A percentile compares a stretch with the other conserved stretches of the same genome.
Evolutionary conservation across 1,140 invertebrate genomes (phyloP).

Genomic region (Pseudomyrmex gracilis): DNA sequence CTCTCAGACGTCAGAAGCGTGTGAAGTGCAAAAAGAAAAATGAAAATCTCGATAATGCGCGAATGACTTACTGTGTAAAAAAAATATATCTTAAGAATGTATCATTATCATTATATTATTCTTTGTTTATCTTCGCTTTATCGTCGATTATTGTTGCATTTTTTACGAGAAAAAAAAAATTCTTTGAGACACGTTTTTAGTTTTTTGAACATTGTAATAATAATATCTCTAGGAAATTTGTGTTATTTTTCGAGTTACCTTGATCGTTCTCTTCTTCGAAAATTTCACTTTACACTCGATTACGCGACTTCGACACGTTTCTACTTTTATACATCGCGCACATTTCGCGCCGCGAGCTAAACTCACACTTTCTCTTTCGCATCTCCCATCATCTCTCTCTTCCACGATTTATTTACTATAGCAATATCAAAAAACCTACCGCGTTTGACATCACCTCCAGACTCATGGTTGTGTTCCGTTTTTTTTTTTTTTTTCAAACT

Average conservation of each 20-base stretch:
- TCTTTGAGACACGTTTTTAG: not conserved
- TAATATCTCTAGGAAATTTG: not conserved
- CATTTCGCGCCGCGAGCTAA: not conserved
- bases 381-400: not conserved
- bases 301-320: not conserved
- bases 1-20: not conserved
- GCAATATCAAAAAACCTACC: constrained; percentile 46
- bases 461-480: not conserved
- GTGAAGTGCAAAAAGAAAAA: not conserved
- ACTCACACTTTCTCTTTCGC: constrained; percentile 12
- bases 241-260: not conserved
- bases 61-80: not conserved
- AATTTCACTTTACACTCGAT: not conserved
- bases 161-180: not conserved
- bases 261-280: too few relatives aligned
- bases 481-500: too few relatives aligned
- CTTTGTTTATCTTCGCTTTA: not conserved
- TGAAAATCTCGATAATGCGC: not conserved
- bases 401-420: not conserved
- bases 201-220: not conserved
- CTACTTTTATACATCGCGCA: not conserved
- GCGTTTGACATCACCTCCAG: not conserved
- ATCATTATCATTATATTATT: too few relatives aligned
- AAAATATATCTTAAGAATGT: too few relatives aligned
- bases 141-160: not conserved